A percentile compares a stretch with the other conserved stretches of the same genome.
phyloP scores from a whole-genome alignment of 2,113 vertebrate species.

The Phalacrocorax brasilianus region DNA sequence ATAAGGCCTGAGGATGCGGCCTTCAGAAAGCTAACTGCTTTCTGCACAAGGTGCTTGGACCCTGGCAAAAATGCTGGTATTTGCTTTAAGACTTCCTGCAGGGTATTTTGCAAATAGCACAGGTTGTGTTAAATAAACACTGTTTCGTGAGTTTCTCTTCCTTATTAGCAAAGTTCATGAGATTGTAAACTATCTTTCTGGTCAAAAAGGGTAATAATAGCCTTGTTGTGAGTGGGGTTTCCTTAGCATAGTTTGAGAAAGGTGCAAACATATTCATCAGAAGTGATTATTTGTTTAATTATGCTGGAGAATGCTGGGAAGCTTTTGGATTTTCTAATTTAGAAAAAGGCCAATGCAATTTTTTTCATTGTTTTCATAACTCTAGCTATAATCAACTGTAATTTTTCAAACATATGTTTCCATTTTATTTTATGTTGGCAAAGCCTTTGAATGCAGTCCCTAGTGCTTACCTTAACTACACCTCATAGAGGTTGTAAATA shows the following conservation, averaged over 20 bases:
- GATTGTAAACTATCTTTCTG: conserved; percentile 10
- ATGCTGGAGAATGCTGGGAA: conserved; percentile 37
- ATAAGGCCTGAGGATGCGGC: not conserved
- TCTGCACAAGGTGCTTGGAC: not conserved
- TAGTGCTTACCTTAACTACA: conserved; percentile 48
- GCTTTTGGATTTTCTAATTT: conserved; percentile 56
- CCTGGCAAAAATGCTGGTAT: not conserved
- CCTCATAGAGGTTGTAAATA: conserved; percentile 54
- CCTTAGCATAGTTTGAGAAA: not conserved
- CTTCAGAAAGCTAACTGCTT: not conserved
- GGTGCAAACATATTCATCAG: not conserved
- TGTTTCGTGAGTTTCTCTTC: not conserved
- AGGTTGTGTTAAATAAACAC: not conserved
- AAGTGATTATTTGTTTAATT: conserved; percentile 60
- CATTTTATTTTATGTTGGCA: conserved; percentile 58
- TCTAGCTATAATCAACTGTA: conserved; percentile 34
- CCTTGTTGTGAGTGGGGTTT: conserved; percentile 12
- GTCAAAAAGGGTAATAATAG: conserved; percentile 8
- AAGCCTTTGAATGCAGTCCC: conserved; percentile 56
- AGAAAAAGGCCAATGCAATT: not conserved
- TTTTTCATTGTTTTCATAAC: conserved; percentile 58
- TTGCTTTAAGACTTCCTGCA: not conserved
- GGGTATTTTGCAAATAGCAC: not conserved
- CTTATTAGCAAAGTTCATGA: not conserved
- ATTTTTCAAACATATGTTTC: conserved; percentile 66